Evolutionary conservation across 2,797 vertebrate genomes (phyloP).

Genomic region (Sitta carolinensis): DNA sequence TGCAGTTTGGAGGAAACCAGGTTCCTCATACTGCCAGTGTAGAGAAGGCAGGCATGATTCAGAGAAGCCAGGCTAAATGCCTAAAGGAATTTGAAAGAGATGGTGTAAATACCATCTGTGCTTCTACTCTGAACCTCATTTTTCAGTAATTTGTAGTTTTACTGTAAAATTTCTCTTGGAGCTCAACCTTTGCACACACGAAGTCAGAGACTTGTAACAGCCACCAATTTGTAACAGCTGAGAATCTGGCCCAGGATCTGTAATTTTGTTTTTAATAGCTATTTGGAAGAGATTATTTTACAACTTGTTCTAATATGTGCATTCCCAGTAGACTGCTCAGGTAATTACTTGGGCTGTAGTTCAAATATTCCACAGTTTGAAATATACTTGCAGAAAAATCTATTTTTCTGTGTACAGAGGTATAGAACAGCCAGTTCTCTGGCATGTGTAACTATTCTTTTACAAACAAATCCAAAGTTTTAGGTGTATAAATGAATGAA

Average conservation of each 20-base stretch:
- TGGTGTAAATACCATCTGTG: not conserved
- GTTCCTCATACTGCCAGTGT: not conserved
- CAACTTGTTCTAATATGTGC: constrained; percentile 46
- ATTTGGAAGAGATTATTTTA: constrained; percentile 66
- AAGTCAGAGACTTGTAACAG: constrained; percentile 32
- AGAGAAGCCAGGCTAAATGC: not conserved
- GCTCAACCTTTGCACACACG: not conserved
- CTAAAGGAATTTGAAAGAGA: not conserved
- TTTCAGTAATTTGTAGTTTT: constrained; percentile 31
- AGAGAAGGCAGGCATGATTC: not conserved
- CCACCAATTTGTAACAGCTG: constrained; percentile 56
- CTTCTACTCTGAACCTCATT: not conserved
- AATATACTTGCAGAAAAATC: constrained; percentile 35
- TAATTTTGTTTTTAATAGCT: constrained; percentile 59
- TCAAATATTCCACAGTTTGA: constrained; percentile 52
- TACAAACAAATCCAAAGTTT: not conserved
- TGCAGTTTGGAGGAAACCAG: not conserved
- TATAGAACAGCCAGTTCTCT: constrained; percentile 6
- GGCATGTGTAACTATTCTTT: not conserved
- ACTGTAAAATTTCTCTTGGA: constrained; percentile 36
- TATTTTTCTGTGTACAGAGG: constrained; percentile 15
- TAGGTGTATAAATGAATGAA: not conserved
- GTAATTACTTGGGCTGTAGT: constrained; percentile 54
- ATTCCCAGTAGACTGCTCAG: constrained; percentile 52
- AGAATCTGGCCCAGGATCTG: constrained; percentile 51